Evolutionary conservation across 2,888 invertebrate genomes (phyloP).

Genomic region (Epinotia bilunana): DNA sequence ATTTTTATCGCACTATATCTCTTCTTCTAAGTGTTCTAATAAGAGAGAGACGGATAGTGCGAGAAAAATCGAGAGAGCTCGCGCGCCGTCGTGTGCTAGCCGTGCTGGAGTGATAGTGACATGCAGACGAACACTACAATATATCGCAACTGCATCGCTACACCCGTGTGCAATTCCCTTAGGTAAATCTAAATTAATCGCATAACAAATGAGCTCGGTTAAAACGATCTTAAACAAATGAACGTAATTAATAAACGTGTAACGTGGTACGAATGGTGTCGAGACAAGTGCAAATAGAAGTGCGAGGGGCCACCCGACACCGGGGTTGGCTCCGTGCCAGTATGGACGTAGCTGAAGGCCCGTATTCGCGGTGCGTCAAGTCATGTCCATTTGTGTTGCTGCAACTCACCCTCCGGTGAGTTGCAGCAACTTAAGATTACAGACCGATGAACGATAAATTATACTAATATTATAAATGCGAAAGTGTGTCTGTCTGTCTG

Average conservation of each 20-base stretch:
- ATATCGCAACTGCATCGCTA: not conserved
- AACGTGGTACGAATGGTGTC: slow-evolving; percentile 49
- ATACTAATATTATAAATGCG: no score
- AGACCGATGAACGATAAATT: not conserved
- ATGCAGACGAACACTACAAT: no score
- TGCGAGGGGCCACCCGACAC: slow-evolving; percentile 62
- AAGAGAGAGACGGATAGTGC: no score
- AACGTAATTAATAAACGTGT: slow-evolving; percentile 37
- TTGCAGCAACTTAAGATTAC: not conserved
- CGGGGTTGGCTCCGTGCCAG: slow-evolving; percentile 69
- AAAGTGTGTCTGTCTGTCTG: no score
- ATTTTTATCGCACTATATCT: no score
- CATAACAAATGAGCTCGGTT: slow-evolving; percentile 31
- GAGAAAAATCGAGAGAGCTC: no score
- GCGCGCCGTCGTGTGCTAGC: no score
- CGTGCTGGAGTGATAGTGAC: no score
- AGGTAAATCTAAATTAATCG: slow-evolving; percentile 24
- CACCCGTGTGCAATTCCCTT: not conserved
- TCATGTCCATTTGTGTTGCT: no score
- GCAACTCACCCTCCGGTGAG: no score
- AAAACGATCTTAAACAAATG: slow-evolving; percentile 38
- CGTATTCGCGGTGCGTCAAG: slow-evolving; percentile 3
- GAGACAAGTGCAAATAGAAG: slow-evolving; percentile 55
- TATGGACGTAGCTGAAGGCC: not conserved
- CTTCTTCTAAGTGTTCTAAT: no score